A percentile compares a stretch with the other conserved stretches of the same genome.
Evolutionary conservation across 2,888 invertebrate species (phyloP).

Genomic region (Drosophila sordidapex): DNA sequence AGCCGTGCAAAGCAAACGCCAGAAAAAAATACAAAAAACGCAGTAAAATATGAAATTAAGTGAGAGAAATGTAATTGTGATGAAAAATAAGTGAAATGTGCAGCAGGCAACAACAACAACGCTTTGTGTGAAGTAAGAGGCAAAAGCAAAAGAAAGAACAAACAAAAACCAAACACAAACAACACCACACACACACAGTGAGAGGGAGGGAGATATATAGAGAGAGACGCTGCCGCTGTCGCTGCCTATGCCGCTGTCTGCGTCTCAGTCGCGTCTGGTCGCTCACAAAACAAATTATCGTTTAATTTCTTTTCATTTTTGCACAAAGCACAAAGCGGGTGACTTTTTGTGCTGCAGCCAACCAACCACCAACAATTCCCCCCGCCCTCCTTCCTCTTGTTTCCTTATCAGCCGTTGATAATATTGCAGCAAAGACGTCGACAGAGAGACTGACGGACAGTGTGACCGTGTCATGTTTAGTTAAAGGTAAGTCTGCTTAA

Average conservation of each 20-base stretch:
- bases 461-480: slow-evolving; percentile 48
- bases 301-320: slow-evolving; percentile 74
- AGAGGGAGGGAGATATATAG: slow-evolving; percentile 9
- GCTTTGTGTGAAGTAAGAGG: slow-evolving; percentile 54
- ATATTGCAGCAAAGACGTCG: slow-evolving; percentile 11
- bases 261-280: slow-evolving; percentile 34
- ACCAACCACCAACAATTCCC: slow-evolving; percentile 21
- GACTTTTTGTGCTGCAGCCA: slow-evolving; percentile 55
- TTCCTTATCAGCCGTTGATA: slow-evolving; percentile 54
- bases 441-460: slow-evolving; percentile 9
- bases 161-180: slow-evolving; percentile 66
- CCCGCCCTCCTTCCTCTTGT: slow-evolving; percentile 17
- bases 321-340: slow-evolving; percentile 66
- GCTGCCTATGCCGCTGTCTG: slow-evolving; percentile 13
- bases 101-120: slow-evolving; percentile 58
- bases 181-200: slow-evolving; percentile 20
- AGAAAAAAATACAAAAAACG: slow-evolving; percentile 36
- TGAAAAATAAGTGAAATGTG: slow-evolving; percentile 63
- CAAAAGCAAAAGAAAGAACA: slow-evolving; percentile 62
- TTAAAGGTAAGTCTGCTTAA: slow-evolving; percentile 65
- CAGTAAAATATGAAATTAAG: slow-evolving; percentile 42
- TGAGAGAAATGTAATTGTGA: slow-evolving; percentile 56
- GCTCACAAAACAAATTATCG: slow-evolving; percentile 75
- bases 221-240: slow-evolving; percentile 37
- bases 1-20: slow-evolving; percentile 61